Conservation (phyloP, 2,113 vertebrate genomes). For the Anser brachyrhynchus region DNA sequence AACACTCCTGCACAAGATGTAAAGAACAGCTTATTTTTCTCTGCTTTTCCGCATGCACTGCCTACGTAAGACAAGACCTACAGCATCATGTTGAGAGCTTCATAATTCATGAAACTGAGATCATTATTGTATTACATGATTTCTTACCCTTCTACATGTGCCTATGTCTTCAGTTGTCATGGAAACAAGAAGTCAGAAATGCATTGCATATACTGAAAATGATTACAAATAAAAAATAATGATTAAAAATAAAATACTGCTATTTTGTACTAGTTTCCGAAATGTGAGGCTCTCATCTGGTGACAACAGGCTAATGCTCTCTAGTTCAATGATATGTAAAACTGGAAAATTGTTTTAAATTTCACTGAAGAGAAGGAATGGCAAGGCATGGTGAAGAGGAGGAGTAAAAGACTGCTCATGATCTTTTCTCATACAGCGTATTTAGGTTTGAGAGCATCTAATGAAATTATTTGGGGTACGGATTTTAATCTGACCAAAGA, state of each 20-base stretch:
- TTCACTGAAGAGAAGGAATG: not conserved
- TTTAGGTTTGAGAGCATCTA: not conserved
- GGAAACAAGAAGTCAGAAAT: constrained; percentile 33
- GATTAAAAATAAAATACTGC: not conserved
- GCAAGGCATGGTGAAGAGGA: not conserved
- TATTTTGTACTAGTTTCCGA: not conserved
- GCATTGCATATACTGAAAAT: not conserved
- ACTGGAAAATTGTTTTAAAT: not conserved
- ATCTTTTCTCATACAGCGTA: not conserved
- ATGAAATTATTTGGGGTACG: not conserved
- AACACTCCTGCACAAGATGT: not conserved
- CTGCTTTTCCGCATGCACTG: not conserved
- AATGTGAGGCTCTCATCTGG: not conserved
- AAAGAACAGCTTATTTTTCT: not conserved
- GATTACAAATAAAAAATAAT: constrained; percentile 29
- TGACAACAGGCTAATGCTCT: not conserved
- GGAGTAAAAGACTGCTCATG: not conserved
- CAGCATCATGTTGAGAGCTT: not conserved
- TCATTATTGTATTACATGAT: constrained; percentile 11
- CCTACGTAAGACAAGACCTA: not conserved
- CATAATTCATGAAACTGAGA: constrained; percentile 10
- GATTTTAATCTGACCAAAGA: not conserved
- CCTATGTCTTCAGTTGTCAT: constrained; percentile 25
- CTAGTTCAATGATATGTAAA: not conserved
- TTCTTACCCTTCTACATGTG: not conserved